phyloP scores from a whole-genome alignment of 2,888 invertebrate species.

The Lepeophtheirus nordmannii region DNA sequence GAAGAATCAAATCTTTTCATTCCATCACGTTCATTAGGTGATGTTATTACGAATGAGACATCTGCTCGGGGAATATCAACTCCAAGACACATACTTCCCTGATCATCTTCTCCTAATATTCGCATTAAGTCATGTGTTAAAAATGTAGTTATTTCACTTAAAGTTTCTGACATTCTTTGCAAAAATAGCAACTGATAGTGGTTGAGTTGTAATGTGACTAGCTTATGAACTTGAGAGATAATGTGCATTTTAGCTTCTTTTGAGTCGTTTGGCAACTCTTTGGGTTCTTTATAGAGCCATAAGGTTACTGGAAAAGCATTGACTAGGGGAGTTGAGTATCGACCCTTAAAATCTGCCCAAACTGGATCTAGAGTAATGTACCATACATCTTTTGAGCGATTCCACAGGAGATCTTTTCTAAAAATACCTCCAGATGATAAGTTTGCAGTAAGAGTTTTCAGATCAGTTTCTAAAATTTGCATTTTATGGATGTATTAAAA shows the following conservation, averaged over 20 bases:
- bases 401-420: constrained; percentile 49
- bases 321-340: constrained; percentile 38
- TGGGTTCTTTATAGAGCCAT: constrained; percentile 32
- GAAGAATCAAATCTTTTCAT: too few species aligned
- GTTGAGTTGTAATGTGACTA: constrained; percentile 76
- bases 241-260: constrained; percentile 49
- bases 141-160: constrained; percentile 61
- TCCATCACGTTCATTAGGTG: too few species aligned
- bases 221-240: constrained; percentile 61
- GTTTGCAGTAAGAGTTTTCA: neutral
- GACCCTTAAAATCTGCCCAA: constrained; percentile 81
- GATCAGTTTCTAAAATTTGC: neutral
- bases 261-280: neutral
- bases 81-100: constrained; percentile 37
- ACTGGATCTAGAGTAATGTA: constrained; percentile 71
- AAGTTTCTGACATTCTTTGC: constrained; percentile 60
- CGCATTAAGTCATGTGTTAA: constrained; percentile 51
- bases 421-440: constrained; percentile 27
- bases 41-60: constrained; percentile 65
- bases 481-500: neutral
- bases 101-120: constrained; percentile 22
- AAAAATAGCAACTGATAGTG: constrained; percentile 84
- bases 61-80: constrained; percentile 66
- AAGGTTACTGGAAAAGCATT: constrained; percentile 37
- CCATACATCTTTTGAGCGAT: constrained; percentile 71